Conservation (phyloP, 2,888 invertebrate species). For the Thysanoteuthis rhombus region DNA sequence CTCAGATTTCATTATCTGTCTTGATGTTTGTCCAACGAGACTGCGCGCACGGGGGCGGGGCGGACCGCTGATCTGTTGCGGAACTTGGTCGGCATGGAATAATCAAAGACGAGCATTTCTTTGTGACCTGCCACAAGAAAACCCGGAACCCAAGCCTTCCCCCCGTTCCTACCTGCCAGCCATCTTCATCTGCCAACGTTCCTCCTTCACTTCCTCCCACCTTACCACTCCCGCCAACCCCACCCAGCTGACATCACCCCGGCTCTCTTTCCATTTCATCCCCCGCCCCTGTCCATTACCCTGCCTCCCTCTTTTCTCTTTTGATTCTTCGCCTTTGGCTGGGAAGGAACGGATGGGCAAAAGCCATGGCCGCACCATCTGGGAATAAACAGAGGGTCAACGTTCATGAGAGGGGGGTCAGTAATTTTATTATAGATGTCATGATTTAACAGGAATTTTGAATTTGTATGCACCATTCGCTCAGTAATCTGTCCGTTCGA, state of each 20-base stretch:
- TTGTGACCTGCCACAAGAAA: conserved; percentile 12
- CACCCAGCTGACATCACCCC: not conserved
- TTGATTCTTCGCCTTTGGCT: not conserved
- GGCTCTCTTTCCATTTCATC: not conserved
- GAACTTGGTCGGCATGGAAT: not conserved
- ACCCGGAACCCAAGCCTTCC: not conserved
- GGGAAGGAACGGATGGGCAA: not conserved
- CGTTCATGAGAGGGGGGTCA: no score
- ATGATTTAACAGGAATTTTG: not conserved
- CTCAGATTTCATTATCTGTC: not conserved
- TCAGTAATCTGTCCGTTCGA: not conserved
- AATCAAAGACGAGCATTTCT: conserved; percentile 12
- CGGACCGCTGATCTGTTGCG: not conserved
- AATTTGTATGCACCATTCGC: not conserved
- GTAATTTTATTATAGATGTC: conserved; percentile 12
- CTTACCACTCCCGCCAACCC: not conserved
- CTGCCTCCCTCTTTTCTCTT: not conserved
- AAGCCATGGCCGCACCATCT: not conserved
- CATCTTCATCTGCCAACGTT: not conserved
- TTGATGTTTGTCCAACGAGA: not conserved
- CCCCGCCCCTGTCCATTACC: not conserved
- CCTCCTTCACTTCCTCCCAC: not conserved
- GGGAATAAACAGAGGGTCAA: conserved; percentile 12
- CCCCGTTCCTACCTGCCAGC: not conserved
- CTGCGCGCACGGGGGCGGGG: not conserved